Evolutionary conservation across 2,113 vertebrate species (phyloP).

Genomic region (Diadophis punctatus): DNA sequence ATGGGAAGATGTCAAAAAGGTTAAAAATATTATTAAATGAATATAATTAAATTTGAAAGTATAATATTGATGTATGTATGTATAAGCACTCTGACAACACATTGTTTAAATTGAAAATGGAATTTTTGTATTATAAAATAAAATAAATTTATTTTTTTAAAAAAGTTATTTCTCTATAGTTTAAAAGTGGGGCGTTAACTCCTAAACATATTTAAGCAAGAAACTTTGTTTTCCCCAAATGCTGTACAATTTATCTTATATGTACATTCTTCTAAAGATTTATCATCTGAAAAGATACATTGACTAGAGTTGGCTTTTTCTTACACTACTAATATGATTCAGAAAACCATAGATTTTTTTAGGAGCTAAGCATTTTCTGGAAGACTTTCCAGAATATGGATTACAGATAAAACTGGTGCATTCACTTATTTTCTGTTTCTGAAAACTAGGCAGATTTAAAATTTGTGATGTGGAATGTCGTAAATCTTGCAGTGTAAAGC

Average conservation of each 20-base stretch:
- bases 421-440: background rate
- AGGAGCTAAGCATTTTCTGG: background rate
- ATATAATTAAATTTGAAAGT: no score
- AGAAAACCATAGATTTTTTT: background rate
- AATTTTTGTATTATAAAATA: no score
- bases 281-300: background rate
- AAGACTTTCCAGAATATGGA: background rate
- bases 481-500: background rate
- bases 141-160: no score
- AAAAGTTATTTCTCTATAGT: background rate
- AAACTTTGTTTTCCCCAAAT: background rate
- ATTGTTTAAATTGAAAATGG: no score
- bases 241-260: background rate
- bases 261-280: background rate
- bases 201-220: background rate
- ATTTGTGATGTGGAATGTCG: background rate
- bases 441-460: background rate
- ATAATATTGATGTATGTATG: no score
- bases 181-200: background rate
- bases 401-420: background rate
- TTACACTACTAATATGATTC: background rate
- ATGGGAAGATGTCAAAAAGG: no score
- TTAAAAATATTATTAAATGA: no score
- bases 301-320: background rate
- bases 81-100: no score